Conservation (phyloP, 2,797 vertebrate genomes). For the Craterocephalus amniculus region DNA sequence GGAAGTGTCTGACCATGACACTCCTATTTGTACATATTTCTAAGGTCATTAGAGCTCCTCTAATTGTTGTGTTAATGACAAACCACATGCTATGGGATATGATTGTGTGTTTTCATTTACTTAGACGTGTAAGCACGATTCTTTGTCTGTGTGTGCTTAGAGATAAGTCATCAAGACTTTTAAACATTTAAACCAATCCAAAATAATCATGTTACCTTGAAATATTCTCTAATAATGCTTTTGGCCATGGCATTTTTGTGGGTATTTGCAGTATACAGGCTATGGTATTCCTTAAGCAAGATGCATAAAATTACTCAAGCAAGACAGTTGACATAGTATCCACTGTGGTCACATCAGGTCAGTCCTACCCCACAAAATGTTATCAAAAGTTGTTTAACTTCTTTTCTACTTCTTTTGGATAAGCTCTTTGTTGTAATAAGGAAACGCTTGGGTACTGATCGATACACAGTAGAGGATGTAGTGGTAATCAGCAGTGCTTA, state of each 20-base stretch:
- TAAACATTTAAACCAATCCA: too few relatives aligned
- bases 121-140: background rate
- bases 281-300: background rate
- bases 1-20: constrained; percentile 77
- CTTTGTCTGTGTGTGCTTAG: constrained; percentile 21
- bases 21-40: constrained; percentile 64
- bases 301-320: too few relatives aligned
- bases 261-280: background rate
- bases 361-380: background rate
- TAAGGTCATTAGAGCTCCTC: constrained; percentile 59
- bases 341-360: background rate
- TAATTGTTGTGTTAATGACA: constrained; percentile 76
- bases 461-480: background rate
- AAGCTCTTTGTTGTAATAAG: background rate
- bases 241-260: background rate
- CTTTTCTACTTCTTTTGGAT: background rate
- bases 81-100: constrained; percentile 57
- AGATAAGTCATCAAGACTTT: background rate
- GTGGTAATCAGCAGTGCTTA: background rate
- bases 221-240: background rate
- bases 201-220: background rate
- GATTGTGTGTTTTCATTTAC: constrained; percentile 34
- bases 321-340: background rate
- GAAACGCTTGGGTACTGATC: background rate
- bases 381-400: background rate